Percentiles rank a stretch among this genome's conserved stretches.
phyloP scores from a whole-genome alignment of 1,140 invertebrate species.

The Eulimnadia texana region DNA sequence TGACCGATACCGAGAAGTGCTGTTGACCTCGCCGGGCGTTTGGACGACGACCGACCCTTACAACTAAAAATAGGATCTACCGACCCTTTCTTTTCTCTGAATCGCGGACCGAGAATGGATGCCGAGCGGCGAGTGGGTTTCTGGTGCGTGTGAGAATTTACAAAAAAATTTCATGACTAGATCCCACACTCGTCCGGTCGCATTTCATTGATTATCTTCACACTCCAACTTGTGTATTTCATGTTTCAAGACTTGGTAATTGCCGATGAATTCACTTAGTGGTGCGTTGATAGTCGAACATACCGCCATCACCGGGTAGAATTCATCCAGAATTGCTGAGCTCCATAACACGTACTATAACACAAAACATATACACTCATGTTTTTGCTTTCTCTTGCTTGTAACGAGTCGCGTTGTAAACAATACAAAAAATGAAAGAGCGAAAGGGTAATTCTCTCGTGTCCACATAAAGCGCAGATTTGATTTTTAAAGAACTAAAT shows the following conservation, averaged over 20 bases:
- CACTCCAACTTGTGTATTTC: background rate
- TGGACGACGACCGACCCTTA: background rate
- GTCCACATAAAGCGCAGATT: too few species aligned
- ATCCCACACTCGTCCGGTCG: constrained; percentile 19
- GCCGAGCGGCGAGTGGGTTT: constrained; percentile 14
- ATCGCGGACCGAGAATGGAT: background rate
- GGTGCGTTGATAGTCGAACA: constrained; percentile 3
- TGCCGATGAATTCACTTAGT: constrained; percentile 14
- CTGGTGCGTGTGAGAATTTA: constrained; percentile 14
- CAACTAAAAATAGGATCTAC: background rate
- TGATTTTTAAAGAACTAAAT: too few species aligned
- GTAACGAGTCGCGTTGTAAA: too few species aligned
- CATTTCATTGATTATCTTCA: constrained; percentile 4
- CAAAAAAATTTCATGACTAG: constrained; percentile 15
- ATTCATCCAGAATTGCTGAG: constrained; percentile 20
- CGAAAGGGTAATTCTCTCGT: too few species aligned
- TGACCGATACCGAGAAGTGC: background rate
- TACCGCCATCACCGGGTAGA: constrained; percentile 20
- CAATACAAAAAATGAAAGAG: too few species aligned
- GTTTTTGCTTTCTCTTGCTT: too few species aligned
- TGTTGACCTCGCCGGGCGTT: background rate
- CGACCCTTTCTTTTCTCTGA: background rate
- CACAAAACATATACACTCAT: too few species aligned
- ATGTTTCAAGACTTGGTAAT: constrained; percentile 5
- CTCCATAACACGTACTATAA: background rate